These are phyloP conservation scores for Vultur gryphus DNA, from an alignment of 2,797 vertebrate species.

Conservation along the genomic window DNA sequence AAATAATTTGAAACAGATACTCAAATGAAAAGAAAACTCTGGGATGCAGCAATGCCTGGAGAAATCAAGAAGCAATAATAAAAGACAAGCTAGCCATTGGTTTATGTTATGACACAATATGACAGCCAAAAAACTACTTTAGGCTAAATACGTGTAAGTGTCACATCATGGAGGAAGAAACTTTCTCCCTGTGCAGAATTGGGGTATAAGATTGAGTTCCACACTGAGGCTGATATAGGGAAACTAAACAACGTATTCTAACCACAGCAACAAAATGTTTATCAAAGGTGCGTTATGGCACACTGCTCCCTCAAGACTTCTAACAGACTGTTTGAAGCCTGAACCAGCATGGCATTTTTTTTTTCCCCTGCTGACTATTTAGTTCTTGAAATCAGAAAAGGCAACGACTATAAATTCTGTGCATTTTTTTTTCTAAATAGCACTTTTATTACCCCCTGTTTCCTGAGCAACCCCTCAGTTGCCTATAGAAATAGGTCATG, in stretches of 20 bases:
- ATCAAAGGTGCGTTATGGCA: background rate
- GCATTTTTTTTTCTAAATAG: background rate
- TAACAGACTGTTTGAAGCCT: background rate
- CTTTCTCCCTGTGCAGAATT: background rate
- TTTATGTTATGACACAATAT: background rate
- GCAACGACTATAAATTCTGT: background rate
- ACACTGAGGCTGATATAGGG: background rate
- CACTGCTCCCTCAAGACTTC: background rate
- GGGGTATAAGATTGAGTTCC: background rate
- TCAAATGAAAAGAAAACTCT: background rate
- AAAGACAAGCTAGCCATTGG: background rate
- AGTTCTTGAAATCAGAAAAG: background rate
- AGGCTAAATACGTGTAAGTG: background rate
- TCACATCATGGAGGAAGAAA: background rate
- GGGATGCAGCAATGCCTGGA: background rate
- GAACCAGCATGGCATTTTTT: background rate
- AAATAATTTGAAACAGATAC: conserved; percentile 38
- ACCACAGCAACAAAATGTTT: background rate
- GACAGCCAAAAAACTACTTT: background rate
- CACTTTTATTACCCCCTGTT: background rate
- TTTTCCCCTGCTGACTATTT: background rate
- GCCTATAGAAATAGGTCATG: background rate
- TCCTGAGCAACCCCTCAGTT: background rate
- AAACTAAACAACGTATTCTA: background rate
- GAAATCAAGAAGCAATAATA: background rate